A percentile compares a stretch with the other conserved stretches of the same genome.
Conservation (phyloP, 2,888 invertebrate species). For the Chrysolina americana region DNA sequence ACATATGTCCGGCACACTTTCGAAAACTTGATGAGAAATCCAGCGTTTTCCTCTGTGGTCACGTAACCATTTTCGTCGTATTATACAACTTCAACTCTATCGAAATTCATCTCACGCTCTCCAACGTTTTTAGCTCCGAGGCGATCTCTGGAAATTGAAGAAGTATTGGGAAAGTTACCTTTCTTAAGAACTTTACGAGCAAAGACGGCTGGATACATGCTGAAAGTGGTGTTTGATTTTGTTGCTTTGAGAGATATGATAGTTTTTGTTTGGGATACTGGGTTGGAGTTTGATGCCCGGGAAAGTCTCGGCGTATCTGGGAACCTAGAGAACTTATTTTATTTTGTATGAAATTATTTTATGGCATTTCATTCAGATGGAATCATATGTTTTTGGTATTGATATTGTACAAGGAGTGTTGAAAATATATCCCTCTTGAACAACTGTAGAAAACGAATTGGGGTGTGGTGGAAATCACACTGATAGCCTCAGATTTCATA, state of each 20-base stretch:
- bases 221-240: conserved; percentile 6
- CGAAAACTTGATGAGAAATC: not conserved
- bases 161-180: conserved; percentile 2
- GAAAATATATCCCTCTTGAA: too few relatives aligned
- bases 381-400: too few relatives aligned
- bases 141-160: not conserved
- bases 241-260: not conserved
- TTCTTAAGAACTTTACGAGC: not conserved
- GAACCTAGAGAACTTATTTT: not conserved
- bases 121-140: not conserved
- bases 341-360: too few relatives aligned
- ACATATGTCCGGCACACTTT: not conserved
- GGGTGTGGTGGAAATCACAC: too few relatives aligned
- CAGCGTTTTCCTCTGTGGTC: not conserved
- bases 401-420: too few relatives aligned
- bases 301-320: not conserved
- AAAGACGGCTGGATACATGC: not conserved
- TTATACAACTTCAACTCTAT: conserved; percentile 2
- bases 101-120: not conserved
- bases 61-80: conserved; percentile 4
- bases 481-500: too few relatives aligned
- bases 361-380: too few relatives aligned
- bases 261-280: not conserved
- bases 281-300: not conserved
- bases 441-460: too few relatives aligned